phyloP scores from a whole-genome alignment of 30 jellyfish, hydroid and myxozoan genomes.

The Catostylus mosaicus region DNA sequence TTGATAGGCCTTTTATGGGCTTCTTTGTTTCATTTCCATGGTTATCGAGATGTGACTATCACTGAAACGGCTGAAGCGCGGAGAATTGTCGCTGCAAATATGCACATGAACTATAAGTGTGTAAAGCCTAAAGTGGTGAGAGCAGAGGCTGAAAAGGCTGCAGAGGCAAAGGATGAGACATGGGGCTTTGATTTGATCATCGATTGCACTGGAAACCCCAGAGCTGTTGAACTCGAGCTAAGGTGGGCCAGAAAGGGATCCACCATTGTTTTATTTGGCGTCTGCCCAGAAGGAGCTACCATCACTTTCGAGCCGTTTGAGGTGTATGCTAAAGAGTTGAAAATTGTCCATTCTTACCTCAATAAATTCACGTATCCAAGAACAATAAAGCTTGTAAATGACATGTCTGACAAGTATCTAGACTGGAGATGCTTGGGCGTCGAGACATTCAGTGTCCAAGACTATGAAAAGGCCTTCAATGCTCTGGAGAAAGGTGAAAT shows the following conservation, averaged over 20 bases:
- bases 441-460: conserved; percentile 63
- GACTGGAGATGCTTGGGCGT: conserved; percentile 70
- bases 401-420: conserved; percentile 83
- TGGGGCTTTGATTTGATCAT: conserved; percentile 86
- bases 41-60: conserved; percentile 81
- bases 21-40: conserved; percentile 87
- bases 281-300: conserved; percentile 72
- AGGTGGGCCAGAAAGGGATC: conserved; percentile 86
- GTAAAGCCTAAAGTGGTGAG: conserved; percentile 53
- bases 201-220: conserved; percentile 82
- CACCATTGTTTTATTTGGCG: conserved; percentile 84
- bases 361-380: conserved; percentile 82
- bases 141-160: conserved; percentile 34
- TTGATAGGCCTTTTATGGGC: conserved; percentile 87
- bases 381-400: conserved; percentile 70
- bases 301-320: conserved; percentile 75
- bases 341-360: conserved; percentile 72
- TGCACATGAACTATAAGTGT: conserved; percentile 62
- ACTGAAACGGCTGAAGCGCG: conserved; percentile 74
- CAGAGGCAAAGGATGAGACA: conserved; percentile 56
- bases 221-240: conserved; percentile 70
- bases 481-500: conserved; percentile 78
- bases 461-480: conserved; percentile 76
- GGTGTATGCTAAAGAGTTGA: conserved; percentile 78
- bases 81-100: conserved; percentile 66